These are phyloP conservation scores for Pocillopora verrucosa DNA, from an alignment of 64 coral and sea anemone species.

Conservation along the genomic window DNA sequence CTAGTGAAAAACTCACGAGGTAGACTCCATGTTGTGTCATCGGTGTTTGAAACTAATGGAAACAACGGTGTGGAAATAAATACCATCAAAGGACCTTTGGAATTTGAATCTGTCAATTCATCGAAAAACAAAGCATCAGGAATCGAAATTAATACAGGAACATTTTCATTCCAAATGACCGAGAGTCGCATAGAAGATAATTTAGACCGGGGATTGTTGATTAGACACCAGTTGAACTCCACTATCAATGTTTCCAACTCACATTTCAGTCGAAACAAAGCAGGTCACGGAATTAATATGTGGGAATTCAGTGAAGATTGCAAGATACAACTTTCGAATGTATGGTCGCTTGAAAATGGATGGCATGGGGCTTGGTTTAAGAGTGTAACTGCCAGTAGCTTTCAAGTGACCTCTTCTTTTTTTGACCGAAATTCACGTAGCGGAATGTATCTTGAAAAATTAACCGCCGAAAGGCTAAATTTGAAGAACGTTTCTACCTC, in stretches of 20 bases:
- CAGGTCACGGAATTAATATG: neutral
- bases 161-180: neutral
- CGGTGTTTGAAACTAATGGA: neutral
- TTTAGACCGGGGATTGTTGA: neutral
- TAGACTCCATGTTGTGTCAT: neutral
- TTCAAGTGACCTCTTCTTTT: neutral
- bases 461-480: neutral
- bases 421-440: constrained; percentile 24
- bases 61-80: neutral
- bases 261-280: neutral
- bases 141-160: neutral
- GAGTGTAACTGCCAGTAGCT: neutral
- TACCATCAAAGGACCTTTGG: neutral
- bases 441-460: constrained; percentile 25
- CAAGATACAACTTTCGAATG: neutral
- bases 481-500: constrained; percentile 18
- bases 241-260: neutral
- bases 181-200: neutral
- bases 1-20: neutral
- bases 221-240: neutral
- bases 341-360: neutral
- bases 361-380: neutral
- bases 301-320: neutral
- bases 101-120: neutral
- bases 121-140: constrained; percentile 3